Conservation (phyloP, 2,888 invertebrate genomes). For the Hyposoter didymator region DNA sequence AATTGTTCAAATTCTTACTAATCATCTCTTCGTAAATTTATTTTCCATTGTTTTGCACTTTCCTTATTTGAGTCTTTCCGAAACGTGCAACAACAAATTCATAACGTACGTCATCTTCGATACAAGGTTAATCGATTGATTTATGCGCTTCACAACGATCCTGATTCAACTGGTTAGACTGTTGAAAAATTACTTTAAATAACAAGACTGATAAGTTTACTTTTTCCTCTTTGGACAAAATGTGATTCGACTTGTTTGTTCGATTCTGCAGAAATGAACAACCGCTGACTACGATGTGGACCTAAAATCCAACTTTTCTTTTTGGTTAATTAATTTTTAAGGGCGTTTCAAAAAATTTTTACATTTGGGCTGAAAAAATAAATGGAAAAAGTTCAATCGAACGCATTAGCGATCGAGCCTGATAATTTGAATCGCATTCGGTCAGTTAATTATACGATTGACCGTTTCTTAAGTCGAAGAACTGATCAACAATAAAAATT, state of each 20-base stretch:
- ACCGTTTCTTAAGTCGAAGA: not conserved
- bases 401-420: not conserved
- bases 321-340: not conserved
- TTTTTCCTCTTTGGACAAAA: slow-evolving; percentile 22
- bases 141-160: slow-evolving; percentile 6
- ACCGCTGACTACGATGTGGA: not conserved
- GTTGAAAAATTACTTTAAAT: not conserved
- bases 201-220: slow-evolving; percentile 19
- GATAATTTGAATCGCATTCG: not conserved
- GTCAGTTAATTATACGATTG: not conserved
- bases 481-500: not conserved
- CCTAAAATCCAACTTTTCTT: not conserved
- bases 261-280: not conserved
- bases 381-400: not conserved
- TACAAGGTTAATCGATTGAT: slow-evolving; percentile 44
- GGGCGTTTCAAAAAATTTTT: not conserved
- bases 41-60: slow-evolving; percentile 2
- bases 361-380: not conserved
- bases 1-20: slow-evolving; percentile 2
- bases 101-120: slow-evolving; percentile 27
- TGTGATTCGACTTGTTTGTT: not conserved
- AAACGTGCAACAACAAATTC: slow-evolving; percentile 13
- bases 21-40: not conserved
- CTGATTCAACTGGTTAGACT: slow-evolving; percentile 1
- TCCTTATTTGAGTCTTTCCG: slow-evolving; percentile 1